Evolutionary conservation across 2,113 vertebrate genomes (phyloP).

Genomic region (Ibidorhyncha struthersii): DNA sequence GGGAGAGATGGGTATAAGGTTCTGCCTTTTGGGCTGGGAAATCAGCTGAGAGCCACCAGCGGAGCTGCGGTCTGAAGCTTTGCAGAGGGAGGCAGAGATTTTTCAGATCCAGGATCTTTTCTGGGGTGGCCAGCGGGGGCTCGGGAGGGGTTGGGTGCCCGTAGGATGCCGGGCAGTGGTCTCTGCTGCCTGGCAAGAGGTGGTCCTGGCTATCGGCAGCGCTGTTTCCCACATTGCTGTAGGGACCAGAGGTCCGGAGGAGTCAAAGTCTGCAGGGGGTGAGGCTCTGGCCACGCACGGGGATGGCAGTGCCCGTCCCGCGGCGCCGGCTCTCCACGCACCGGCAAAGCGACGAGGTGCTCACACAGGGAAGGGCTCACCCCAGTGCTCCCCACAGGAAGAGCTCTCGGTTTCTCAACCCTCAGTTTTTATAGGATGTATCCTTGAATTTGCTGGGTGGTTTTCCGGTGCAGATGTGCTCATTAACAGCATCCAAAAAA

Average conservation of each 20-base stretch:
- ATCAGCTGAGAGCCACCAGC: neutral
- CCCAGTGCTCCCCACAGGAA: neutral
- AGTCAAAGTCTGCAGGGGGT: fast-evolving
- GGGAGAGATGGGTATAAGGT: neutral
- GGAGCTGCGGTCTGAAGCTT: neutral
- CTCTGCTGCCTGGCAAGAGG: neutral
- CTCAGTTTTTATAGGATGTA: neutral
- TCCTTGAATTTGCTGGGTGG: fast-evolving
- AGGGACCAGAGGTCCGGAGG: fast-evolving
- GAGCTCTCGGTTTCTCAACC: neutral
- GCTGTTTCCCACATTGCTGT: fast-evolving
- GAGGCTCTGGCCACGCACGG: neutral
- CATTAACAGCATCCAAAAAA: neutral
- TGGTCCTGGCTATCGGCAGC: neutral
- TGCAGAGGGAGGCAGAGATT: neutral
- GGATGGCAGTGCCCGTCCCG: fast-evolving
- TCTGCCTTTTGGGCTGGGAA: neutral
- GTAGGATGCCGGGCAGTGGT: fast-evolving
- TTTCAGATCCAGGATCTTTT: neutral
- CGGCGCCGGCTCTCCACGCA: fast-evolving
- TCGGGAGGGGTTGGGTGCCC: fast-evolving
- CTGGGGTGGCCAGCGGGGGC: neutral
- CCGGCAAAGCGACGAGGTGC: fast-evolving
- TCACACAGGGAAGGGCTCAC: neutral
- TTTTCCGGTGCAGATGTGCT: neutral